Evolutionary conservation across 2,797 vertebrate species (phyloP), one percentile per base, ranked within the genome.

Genomic region (Poliocrania exsul): DNA sequence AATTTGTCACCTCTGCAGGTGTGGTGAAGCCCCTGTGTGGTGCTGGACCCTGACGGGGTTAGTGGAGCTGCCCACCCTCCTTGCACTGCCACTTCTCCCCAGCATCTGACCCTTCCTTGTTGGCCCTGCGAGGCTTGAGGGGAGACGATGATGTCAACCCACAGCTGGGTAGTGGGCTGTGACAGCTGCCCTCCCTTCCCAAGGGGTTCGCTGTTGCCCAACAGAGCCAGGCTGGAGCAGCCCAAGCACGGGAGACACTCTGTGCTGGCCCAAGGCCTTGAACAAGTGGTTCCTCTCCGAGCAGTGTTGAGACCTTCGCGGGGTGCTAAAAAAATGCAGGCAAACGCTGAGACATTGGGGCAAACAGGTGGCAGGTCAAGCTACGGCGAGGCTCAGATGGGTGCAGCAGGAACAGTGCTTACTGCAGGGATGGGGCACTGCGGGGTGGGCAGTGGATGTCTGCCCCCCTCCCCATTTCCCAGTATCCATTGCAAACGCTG

Each of bases 31-130:
- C 15, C 21, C 21, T 2, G 1, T 9, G 4, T 42, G 26, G 58
- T 9, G 1, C 50, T 26, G 47, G 29, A 33, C 23, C 11, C 28
- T 1, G 0, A 10, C 5, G 19, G 5, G 10, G 8, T 42, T 53
- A n/a, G 54, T 0, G 3, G 26, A 47, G 11, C 14, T 7, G 21
- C 18, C 11, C 14, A 11, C 25, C 38, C 5, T 9, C 29, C 26
- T 12, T 10, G 7, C 7, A 3, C 25, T 8, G 17, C 31, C 8
- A 16, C 13, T 79, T 57, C 51, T 8, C 25, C 58, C 14, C 47
- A 23, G 69, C 25, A 31, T 37, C n/a, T 4, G 1, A 8, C 16
- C 18, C 46, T 19, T 10, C 8, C 0, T 16, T 26, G 1, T 16
- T 47, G 53, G 35, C 29, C 40, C 11, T n/a, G n/a, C 3, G 29